These are phyloP conservation scores for Nemotelus pantherinus DNA, from an alignment of 2,888 invertebrate species.

Conservation along the genomic window DNA sequence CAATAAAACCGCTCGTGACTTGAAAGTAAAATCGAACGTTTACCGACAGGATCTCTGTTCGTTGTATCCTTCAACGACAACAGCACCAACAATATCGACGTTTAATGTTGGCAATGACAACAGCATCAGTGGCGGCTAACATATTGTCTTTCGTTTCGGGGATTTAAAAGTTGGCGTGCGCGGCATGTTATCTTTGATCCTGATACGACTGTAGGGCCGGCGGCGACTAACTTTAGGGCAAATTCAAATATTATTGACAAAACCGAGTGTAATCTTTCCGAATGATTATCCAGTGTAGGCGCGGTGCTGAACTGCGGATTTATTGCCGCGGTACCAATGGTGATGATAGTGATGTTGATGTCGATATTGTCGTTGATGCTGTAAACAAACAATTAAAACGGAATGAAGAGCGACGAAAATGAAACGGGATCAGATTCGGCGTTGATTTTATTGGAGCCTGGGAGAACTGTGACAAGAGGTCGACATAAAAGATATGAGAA, in stretches of 20 bases:
- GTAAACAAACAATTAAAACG: conserved; percentile 44
- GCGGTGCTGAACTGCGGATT: not conserved
- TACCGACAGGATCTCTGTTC: conserved; percentile 35
- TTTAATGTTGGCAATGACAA: too few relatives aligned
- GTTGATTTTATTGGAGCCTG: conserved; percentile 28
- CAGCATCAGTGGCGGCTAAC: conserved; percentile 1
- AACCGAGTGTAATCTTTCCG: conserved; percentile 7
- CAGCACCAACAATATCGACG: too few relatives aligned
- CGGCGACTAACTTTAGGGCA: conserved; percentile 23
- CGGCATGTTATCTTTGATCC: conserved; percentile 39
- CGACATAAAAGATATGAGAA: not conserved
- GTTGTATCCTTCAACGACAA: conserved; percentile 2
- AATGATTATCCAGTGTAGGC: conserved; percentile 7
- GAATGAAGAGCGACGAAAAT: conserved; percentile 29
- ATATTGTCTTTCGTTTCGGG: conserved; percentile 24
- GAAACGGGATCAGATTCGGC: too few relatives aligned
- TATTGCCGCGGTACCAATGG: too few relatives aligned
- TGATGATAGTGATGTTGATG: not conserved
- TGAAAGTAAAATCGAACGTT: conserved; percentile 39
- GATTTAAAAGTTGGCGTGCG: not conserved
- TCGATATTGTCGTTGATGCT: conserved; percentile 38
- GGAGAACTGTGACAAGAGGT: not conserved
- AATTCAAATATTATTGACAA: conserved; percentile 30
- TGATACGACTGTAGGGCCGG: not conserved
- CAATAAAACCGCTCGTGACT: conserved; percentile 40